Base-by-base conservation (phyloP, 2,113 vertebrate genomes). In the Chloebia gouldiae region DNA sequence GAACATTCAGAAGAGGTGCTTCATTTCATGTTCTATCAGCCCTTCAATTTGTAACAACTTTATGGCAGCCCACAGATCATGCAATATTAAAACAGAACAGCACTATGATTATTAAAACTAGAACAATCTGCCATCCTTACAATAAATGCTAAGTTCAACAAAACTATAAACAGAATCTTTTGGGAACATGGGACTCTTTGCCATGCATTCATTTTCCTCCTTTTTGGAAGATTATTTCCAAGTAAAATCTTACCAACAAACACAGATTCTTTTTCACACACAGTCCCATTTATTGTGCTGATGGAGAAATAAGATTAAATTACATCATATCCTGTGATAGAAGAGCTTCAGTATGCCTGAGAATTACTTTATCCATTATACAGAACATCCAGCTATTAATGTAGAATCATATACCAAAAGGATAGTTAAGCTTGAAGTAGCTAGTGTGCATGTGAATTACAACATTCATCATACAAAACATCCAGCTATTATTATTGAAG, bases 1-100 rank as follows among this genome's bases (percentile, higher is more conserved):
- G 94, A 98, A 98, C 98, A 98, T 98, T 99, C 98, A 99, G 97
- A 93, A 96, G 97, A 97, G 88, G 95, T 95, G 96, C 97, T 97
- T 98, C 96, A 94, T 97, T 98, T 98, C 98, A 96, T 98, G 98
- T 98, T 98, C 27, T 97, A 97, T 93, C 97, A 98, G 94, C 73
- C 87, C 90, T 97, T 90, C 93, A 97, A 97, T 98, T 97, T 98
- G 91, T 96, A 97, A 97, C 92, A 94, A 96, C 88, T 98, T 96
- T 77, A 96, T 47, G 73, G 93, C 75, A 97, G 92, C 97, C 97
- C 96, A 97, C 96, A 64, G 81, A 97, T 96, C 96, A 97, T 94
- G 92, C 90, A 97, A 94, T 95, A 97, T 94, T 97, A 97, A 83
- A 97, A 97, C 87, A 98, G 97, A 96, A 90, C 68, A 92, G 56